phyloP scores from a whole-genome alignment of 2,888 invertebrate species.

The Pheosia gnoma region DNA sequence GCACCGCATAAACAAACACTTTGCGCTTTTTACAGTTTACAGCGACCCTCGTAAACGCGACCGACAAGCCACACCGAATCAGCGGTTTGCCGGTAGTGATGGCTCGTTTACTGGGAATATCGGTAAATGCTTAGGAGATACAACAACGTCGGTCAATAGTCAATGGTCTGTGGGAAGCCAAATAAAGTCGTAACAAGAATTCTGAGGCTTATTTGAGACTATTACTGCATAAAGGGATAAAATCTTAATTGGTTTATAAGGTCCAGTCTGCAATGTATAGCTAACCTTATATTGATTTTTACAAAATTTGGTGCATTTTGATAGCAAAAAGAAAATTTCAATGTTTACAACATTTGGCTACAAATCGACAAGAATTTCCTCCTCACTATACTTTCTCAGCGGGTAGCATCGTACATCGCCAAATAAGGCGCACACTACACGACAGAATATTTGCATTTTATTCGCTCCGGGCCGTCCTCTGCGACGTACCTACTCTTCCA shows the following conservation, averaged over 20 bases:
- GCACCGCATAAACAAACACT: slow-evolving; percentile 79
- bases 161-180: too few species aligned
- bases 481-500: slow-evolving; percentile 34
- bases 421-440: slow-evolving; percentile 49
- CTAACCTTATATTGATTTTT: too few species aligned
- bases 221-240: too few species aligned
- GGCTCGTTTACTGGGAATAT: slow-evolving; percentile 23
- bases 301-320: too few species aligned
- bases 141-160: too few species aligned
- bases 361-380: slow-evolving; percentile 7
- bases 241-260: too few species aligned
- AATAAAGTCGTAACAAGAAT: too few species aligned
- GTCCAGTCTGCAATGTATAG: too few species aligned
- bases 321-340: too few species aligned
- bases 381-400: slow-evolving; percentile 44
- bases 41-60: slow-evolving; percentile 78
- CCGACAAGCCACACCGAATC: slow-evolving; percentile 73
- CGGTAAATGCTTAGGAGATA: slow-evolving; percentile 8
- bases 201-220: too few species aligned
- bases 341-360: neutral
- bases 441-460: slow-evolving; percentile 79
- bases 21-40: slow-evolving; percentile 79
- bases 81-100: slow-evolving; percentile 65
- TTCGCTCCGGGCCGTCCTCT: slow-evolving; percentile 63
- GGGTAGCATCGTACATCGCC: slow-evolving; percentile 44